phyloP scores from a whole-genome alignment of 2,888 invertebrate genomes.

The Patella caerulea region DNA sequence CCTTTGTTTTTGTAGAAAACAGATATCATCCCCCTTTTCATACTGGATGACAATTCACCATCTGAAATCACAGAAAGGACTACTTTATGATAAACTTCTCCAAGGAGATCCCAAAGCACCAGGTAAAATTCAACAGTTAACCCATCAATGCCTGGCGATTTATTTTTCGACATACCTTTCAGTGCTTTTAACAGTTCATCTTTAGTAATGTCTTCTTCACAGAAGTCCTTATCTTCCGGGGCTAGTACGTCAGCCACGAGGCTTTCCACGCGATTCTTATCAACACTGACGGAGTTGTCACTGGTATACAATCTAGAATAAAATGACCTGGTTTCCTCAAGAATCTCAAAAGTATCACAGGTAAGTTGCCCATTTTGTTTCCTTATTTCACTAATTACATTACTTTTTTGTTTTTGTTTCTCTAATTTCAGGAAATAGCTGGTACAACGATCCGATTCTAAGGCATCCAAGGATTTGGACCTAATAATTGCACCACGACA shows the following conservation, averaged over 20 bases:
- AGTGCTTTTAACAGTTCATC: slow-evolving; percentile 20
- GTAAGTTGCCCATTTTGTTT: background rate
- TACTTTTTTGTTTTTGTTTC: slow-evolving; percentile 7
- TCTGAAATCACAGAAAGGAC: slow-evolving; percentile 23
- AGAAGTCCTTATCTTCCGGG: background rate
- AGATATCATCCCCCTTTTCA: slow-evolving; percentile 28
- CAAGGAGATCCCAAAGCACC: slow-evolving; percentile 27
- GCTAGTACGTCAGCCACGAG: background rate
- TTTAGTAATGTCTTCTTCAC: slow-evolving; percentile 15
- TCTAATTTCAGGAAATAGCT: slow-evolving; percentile 25
- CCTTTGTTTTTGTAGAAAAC: slow-evolving; percentile 40
- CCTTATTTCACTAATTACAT: slow-evolving; percentile 16
- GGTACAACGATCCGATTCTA: slow-evolving; percentile 2
- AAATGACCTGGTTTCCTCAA: slow-evolving; percentile 7
- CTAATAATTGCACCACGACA: background rate
- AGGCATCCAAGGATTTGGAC: background rate
- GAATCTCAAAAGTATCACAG: background rate
- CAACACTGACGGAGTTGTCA: slow-evolving; percentile 18
- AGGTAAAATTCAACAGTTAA: slow-evolving; percentile 40
- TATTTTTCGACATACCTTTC: slow-evolving; percentile 32
- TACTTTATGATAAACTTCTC: slow-evolving; percentile 24
- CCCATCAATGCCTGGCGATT: slow-evolving; percentile 42
- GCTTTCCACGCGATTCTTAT: slow-evolving; percentile 2
- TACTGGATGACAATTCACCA: slow-evolving; percentile 23
- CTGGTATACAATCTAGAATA: slow-evolving; percentile 14